Conservation (phyloP, 2,113 vertebrate genomes). For the Bubo bubo region DNA sequence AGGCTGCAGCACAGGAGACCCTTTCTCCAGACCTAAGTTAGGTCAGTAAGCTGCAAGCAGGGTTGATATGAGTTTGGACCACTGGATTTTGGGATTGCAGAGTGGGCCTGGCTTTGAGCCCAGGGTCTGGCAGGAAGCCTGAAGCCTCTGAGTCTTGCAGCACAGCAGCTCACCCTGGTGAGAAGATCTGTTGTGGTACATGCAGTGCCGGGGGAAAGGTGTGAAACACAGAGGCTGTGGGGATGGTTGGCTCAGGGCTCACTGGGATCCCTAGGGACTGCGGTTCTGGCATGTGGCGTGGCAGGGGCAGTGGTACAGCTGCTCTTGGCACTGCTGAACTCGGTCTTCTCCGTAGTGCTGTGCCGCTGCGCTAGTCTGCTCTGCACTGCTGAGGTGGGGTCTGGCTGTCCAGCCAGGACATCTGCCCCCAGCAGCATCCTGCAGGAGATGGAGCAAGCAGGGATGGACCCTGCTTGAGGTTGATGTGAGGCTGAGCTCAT, state of each 20-base stretch:
- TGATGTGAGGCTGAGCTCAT: background rate
- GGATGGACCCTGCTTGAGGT: background rate
- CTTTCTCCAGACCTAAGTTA: background rate
- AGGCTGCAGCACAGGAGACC: background rate
- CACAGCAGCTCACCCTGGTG: background rate
- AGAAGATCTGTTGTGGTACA: background rate
- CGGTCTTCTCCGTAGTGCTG: background rate
- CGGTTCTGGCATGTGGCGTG: fast-evolving
- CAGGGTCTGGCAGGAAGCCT: background rate
- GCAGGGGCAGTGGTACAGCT: background rate
- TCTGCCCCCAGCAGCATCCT: background rate
- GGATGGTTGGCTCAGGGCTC: background rate
- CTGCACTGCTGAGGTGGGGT: background rate
- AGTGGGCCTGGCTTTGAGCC: background rate
- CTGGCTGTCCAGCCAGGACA: background rate
- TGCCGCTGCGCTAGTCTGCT: background rate
- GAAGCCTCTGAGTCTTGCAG: background rate
- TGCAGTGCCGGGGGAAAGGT: background rate
- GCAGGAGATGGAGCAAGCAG: background rate
- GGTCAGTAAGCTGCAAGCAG: background rate
- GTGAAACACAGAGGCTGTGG: background rate
- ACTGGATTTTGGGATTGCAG: background rate
- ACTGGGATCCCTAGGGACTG: background rate
- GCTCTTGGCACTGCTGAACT: background rate
- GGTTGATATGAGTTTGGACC: background rate